Percentiles rank a stretch among this genome's conserved stretches.
These are phyloP conservation scores for Drosophila novamexicana DNA, from an alignment of 1,140 invertebrate species.

Conservation along the genomic window DNA sequence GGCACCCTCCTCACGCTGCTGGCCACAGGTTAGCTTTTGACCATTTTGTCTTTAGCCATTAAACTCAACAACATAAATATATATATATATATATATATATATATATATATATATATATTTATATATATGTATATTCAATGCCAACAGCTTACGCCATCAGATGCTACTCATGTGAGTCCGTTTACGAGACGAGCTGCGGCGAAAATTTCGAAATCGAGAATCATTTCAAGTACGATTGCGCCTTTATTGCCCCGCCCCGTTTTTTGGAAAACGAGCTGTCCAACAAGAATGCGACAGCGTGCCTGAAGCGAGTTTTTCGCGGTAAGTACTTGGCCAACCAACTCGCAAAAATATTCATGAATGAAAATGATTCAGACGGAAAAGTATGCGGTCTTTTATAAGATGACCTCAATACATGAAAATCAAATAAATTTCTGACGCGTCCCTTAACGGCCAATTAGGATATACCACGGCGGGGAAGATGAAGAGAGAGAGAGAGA, in stretches of 20 bases:
- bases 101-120: constrained; percentile 20
- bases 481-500: too few relatives aligned
- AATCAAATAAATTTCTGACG: background rate
- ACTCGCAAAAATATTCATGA: background rate
- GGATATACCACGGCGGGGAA: background rate
- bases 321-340: constrained; percentile 46
- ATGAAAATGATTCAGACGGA: background rate
- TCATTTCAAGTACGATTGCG: constrained; percentile 77
- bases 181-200: constrained; percentile 67
- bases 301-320: constrained; percentile 67
- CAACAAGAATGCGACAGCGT: constrained; percentile 73
- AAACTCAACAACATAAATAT: constrained; percentile 24
- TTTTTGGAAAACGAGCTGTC: constrained; percentile 62
- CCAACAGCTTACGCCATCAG: constrained; percentile 76
- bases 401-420: background rate
- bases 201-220: constrained; percentile 74
- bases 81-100: background rate
- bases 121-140: constrained; percentile 53
- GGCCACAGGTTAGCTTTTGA: constrained; percentile 62
- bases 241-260: constrained; percentile 70
- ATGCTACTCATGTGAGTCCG: constrained; percentile 77
- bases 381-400: background rate
- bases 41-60: constrained; percentile 41
- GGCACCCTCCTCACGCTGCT: constrained; percentile 48
- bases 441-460: background rate